Percentiles rank a stretch among this genome's conserved stretches.
These are phyloP conservation scores for Palythoa grandis DNA, from an alignment of 92 coral and sea anemone genomes.

Conservation along the genomic window DNA sequence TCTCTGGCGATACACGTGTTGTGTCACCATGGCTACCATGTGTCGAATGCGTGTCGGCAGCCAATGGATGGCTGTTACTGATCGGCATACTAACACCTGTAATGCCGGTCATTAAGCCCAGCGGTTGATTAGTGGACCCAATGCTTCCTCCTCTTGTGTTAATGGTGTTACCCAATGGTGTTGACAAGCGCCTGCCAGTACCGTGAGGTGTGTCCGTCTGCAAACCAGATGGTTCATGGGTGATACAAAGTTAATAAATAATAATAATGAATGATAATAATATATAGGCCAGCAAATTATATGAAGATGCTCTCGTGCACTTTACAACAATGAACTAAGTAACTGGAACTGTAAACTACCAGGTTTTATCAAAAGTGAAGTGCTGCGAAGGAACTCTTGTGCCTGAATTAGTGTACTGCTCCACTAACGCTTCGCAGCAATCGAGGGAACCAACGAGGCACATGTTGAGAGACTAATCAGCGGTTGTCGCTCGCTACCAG, in stretches of 20 bases:
- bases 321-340: no score
- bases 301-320: no score
- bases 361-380: no score
- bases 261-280: no score
- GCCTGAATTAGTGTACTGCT: no score
- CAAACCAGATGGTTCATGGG: background rate
- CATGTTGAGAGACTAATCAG: no score
- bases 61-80: conserved; percentile 78
- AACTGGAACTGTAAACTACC: background rate
- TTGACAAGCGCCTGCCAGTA: conserved; percentile 49
- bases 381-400: no score
- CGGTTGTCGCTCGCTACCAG: no score
- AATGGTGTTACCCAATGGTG: conserved; percentile 52
- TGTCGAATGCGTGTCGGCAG: conserved; percentile 62
- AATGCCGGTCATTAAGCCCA: conserved; percentile 81
- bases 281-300: no score
- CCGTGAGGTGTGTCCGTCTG: conserved; percentile 49
- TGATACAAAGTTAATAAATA: no score
- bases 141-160: conserved; percentile 52
- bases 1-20: conserved; percentile 71
- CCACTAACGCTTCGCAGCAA: no score
- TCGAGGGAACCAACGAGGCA: background rate
- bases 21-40: conserved; percentile 66
- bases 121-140: conserved; percentile 76
- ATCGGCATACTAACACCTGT: conserved; percentile 91